A percentile compares a stretch with the other conserved stretches of the same genome.
phyloP scores from a whole-genome alignment of 2,888 invertebrate genomes.

The Tenthredo scrophulariae region DNA sequence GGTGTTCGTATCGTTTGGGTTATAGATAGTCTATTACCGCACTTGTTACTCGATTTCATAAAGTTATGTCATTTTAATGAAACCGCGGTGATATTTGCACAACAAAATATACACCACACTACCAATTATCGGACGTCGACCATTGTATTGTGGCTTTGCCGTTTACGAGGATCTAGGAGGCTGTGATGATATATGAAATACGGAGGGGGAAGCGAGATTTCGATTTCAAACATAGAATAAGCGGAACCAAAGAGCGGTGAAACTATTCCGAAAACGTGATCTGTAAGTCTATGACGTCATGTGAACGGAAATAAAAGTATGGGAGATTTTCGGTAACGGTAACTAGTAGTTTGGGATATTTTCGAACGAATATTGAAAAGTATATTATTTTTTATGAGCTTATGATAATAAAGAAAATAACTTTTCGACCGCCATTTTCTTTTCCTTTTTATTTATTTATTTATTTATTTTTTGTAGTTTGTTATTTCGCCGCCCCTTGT shows the following conservation, averaged over 20 bases:
- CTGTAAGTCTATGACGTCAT: background rate
- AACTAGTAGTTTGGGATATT: background rate
- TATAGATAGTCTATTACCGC: background rate
- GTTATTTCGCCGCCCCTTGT: background rate
- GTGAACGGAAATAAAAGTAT: background rate
- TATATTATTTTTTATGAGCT: background rate
- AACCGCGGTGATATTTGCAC: conserved; percentile 45
- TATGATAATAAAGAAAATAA: background rate
- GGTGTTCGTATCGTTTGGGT: background rate
- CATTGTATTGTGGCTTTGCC: conserved; percentile 64
- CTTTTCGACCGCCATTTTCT: background rate
- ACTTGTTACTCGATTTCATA: background rate
- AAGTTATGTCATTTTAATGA: conserved; percentile 59
- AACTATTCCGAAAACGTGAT: background rate
- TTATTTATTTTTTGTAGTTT: background rate
- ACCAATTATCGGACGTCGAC: conserved; percentile 60
- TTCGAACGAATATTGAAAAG: background rate
- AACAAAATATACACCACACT: conserved; percentile 59
- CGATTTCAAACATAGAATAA: background rate
- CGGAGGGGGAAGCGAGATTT: background rate
- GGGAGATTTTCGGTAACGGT: background rate
- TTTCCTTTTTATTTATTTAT: background rate
- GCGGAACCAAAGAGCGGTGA: background rate
- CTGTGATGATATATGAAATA: conserved; percentile 23
- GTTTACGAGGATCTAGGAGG: conserved; percentile 40